Conservation (phyloP, 2,797 vertebrate species). For the Dryobates pubescens region DNA sequence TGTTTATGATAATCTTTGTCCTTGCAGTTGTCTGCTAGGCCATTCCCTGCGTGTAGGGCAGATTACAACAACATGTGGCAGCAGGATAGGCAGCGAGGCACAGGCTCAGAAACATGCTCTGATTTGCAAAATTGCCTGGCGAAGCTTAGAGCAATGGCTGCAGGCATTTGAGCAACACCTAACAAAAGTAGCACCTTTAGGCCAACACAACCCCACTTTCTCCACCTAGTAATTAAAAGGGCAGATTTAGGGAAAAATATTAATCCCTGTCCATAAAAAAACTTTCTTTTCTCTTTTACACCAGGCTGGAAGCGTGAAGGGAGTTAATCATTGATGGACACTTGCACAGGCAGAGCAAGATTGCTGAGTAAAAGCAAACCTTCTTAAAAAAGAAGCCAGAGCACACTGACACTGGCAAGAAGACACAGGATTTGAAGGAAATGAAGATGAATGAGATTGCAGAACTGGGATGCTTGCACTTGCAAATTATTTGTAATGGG, state of each 20-base stretch:
- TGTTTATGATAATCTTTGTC: not conserved
- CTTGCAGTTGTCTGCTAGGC: not conserved
- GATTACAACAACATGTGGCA: fast-evolving
- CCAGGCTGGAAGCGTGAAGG: not conserved
- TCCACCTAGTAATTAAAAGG: not conserved
- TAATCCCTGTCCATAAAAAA: not conserved
- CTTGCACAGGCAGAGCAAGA: not conserved
- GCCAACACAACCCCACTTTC: not conserved
- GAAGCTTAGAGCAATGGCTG: not conserved
- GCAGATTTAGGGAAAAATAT: not conserved
- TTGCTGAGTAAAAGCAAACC: not conserved
- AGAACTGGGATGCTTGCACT: slow-evolving; percentile 12
- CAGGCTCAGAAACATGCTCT: not conserved
- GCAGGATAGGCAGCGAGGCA: not conserved
- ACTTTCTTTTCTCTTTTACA: not conserved
- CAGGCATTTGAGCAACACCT: not conserved
- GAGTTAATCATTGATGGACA: not conserved
- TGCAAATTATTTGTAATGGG: slow-evolving; percentile 24
- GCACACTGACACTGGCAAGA: not conserved
- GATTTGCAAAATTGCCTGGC: not conserved
- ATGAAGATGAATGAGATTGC: slow-evolving; percentile 26
- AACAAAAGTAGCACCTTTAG: not conserved
- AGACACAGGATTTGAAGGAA: not conserved
- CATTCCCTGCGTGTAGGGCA: fast-evolving
- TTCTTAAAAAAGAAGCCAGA: not conserved